Percentiles rank a stretch among this genome's conserved stretches.
phyloP scores from a whole-genome alignment of 2,113 vertebrate species.

The Pituophis catenifer region DNA sequence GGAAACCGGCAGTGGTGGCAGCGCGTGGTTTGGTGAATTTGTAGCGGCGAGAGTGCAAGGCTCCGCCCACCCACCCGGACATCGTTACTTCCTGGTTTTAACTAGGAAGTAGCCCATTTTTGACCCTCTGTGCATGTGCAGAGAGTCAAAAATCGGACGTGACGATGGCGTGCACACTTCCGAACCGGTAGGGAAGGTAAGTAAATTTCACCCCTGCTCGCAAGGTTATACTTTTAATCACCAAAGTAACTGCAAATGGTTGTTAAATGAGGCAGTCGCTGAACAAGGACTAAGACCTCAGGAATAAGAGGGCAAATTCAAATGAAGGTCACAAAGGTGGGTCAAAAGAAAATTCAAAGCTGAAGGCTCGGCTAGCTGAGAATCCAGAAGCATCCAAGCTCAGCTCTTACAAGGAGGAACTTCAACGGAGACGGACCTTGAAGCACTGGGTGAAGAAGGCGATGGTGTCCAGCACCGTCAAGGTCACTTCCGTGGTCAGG shows the following conservation, averaged over 20 bases:
- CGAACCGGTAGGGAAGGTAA: no score
- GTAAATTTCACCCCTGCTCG: background rate
- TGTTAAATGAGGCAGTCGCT: background rate
- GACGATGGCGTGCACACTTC: no score
- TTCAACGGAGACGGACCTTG: slow-evolving; percentile 75
- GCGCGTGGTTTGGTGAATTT: no score
- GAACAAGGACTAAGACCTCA: background rate
- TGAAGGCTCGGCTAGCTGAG: background rate
- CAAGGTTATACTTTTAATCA: background rate
- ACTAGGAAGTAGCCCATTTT: no score
- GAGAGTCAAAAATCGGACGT: no score
- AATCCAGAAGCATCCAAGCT: background rate
- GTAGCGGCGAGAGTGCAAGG: no score
- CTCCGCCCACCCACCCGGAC: no score
- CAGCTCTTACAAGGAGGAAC: background rate
- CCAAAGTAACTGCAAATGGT: background rate
- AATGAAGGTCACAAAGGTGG: background rate
- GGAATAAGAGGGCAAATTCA: background rate
- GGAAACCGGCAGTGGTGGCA: no score
- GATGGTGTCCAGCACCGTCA: slow-evolving; percentile 89
- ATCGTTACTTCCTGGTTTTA: no score
- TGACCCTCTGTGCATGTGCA: no score
- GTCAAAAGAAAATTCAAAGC: background rate
- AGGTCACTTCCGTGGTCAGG: slow-evolving; percentile 85
- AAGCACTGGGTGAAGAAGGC: slow-evolving; percentile 90